Evolutionary conservation across 2,113 vertebrate genomes (phyloP).

Genomic region (Dicaeum eximium): DNA sequence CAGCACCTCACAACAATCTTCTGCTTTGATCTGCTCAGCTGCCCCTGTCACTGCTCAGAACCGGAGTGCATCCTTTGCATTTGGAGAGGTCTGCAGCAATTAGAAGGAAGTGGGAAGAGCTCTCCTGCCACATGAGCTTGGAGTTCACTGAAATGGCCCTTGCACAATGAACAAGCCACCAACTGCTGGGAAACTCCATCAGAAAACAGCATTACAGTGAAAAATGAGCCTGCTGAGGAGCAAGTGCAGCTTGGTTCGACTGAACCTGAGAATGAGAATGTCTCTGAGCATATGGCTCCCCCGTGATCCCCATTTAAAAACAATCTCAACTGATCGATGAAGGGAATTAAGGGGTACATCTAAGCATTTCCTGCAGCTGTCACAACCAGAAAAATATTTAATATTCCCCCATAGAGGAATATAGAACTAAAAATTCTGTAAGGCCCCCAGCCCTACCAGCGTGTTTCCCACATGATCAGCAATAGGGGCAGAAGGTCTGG

Average conservation of each 20-base stretch:
- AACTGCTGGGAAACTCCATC: conserved; percentile 12
- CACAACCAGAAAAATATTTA: neutral
- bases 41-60: neutral
- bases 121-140: neutral
- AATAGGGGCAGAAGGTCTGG: neutral
- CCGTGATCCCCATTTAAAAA: conserved; percentile 41
- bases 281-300: conserved; percentile 42
- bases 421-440: neutral
- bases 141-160: neutral
- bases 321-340: conserved; percentile 22
- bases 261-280: neutral
- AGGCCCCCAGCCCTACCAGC: neutral
- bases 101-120: neutral
- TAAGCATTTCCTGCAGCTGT: neutral
- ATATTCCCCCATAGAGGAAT: neutral
- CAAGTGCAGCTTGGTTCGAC: neutral
- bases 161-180: neutral
- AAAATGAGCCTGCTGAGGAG: conserved; percentile 6
- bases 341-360: neutral
- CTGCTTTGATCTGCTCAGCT: neutral
- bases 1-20: neutral
- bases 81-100: neutral
- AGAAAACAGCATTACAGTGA: neutral
- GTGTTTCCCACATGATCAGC: neutral
- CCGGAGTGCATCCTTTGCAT: neutral